These are phyloP conservation scores for Apotomis capreana DNA, from an alignment of 2,888 invertebrate genomes.

Conservation along the genomic window DNA sequence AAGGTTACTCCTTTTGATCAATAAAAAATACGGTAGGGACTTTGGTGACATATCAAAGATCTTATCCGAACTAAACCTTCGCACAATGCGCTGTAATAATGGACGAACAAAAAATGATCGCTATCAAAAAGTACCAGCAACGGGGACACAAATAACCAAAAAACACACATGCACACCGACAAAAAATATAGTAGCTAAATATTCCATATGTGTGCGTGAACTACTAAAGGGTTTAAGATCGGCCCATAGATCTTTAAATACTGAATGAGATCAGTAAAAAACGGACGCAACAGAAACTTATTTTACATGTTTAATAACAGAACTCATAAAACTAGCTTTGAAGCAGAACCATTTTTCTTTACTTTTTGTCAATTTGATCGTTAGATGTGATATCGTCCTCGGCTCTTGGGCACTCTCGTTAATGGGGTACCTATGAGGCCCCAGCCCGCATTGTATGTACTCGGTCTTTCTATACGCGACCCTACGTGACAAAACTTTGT, in stretches of 20 bases:
- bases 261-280: constrained; percentile 73
- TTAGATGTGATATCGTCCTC: constrained; percentile 75
- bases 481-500: constrained; percentile 83
- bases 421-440: constrained; percentile 80
- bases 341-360: constrained; percentile 61
- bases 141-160: constrained; percentile 77
- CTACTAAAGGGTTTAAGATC: constrained; percentile 72
- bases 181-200: constrained; percentile 60
- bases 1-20: constrained; percentile 73
- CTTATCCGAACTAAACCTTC: constrained; percentile 79
- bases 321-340: constrained; percentile 75
- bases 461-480: constrained; percentile 74
- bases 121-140: constrained; percentile 76
- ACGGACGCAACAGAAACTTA: constrained; percentile 67
- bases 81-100: constrained; percentile 79
- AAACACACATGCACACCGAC: constrained; percentile 65
- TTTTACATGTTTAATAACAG: constrained; percentile 81
- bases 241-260: constrained; percentile 66
- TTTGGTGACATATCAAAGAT: constrained; percentile 80
- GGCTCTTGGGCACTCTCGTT: constrained; percentile 77
- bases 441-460: constrained; percentile 79
- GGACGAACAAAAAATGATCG: constrained; percentile 78
- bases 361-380: constrained; percentile 79
- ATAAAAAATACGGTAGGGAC: constrained; percentile 68
- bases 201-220: constrained; percentile 64